phyloP scores from a whole-genome alignment of 2,888 invertebrate species.

The Lycocerus yunnanus region DNA sequence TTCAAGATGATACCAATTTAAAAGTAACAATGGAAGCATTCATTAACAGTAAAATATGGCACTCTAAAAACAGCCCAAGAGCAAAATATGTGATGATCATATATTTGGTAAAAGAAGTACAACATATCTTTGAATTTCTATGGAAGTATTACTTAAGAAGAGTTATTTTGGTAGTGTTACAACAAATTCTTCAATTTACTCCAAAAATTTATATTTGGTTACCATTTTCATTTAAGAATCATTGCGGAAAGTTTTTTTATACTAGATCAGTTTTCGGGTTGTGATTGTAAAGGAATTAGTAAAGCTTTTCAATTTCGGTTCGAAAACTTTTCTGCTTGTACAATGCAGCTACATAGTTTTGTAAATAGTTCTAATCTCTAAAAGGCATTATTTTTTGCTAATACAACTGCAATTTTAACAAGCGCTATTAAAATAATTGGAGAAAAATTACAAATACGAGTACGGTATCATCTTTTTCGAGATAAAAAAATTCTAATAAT shows the following conservation, averaged over 20 bases:
- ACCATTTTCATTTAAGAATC: not conserved
- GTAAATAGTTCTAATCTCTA: no score
- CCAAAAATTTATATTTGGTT: not conserved
- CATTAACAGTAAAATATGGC: not conserved
- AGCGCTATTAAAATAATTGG: no score
- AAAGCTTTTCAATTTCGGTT: not conserved
- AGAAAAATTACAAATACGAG: no score
- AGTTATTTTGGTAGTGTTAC: not conserved
- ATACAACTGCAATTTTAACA: no score
- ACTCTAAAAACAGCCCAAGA: not conserved
- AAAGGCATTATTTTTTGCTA: no score
- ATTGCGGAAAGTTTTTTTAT: not conserved
- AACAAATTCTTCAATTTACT: not conserved
- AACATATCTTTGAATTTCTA: not conserved
- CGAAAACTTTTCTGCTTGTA: no score
- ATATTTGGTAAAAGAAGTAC: not conserved
- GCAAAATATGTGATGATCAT: not conserved
- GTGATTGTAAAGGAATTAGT: not conserved
- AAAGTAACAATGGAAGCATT: not conserved
- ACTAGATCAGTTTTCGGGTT: not conserved
- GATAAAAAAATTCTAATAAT: no score
- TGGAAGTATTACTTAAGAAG: not conserved
- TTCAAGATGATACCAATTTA: not conserved
- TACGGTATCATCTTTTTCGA: no score
- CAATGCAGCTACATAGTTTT: no score